Evolutionary conservation across 2,888 invertebrate species (phyloP), one percentile per base, ranked within the genome.

Genomic region (Strigamia transsilvanica): DNA sequence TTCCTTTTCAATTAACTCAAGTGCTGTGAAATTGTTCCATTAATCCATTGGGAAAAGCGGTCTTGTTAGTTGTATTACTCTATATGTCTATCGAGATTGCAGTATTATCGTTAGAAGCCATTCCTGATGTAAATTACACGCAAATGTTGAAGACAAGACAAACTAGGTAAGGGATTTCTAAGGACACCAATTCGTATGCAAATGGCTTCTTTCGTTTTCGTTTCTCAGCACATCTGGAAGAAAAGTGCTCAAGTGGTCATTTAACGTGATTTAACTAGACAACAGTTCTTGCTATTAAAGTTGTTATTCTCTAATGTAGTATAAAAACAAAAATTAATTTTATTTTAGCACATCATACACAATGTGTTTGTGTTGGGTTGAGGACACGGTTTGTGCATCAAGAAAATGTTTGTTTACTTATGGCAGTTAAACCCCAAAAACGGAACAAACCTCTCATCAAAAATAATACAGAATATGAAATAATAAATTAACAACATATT

Each of bases 151-250:
- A 51, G 51, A n/a, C 34, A 5, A 34, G 34, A 34, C 34, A 5
- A 34, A 51, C 51, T 51, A 51, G 51, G 51, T 15, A 51, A n/a
- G 51, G n/a, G 18, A 51, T 51, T 51, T 7, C 51, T 51, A 51
- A 51, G 18, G 51, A 51, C 51, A 51, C 15, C 51, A 51, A 51
- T 51, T 51, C 51, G 51, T 18, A 51, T 51, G 6, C 7, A 51
- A 51, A 51, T 51, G 51, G 13, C 51, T 51, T 18, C 18, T 51
- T n/a, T n/a, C 18, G 18, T 51, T 51, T n/a, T n/a, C 18, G 6
- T n/a, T 51, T n/a, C 51, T 51, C 51, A 51, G 51, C 51, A 51
- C 51, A 15, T 51, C 51, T 51, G 4, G n/a, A 51, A 51, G 51
- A 51, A 51, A 51, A 51, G 51, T 51, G 51, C 51, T 18, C n/a